Base-by-base conservation (phyloP, 2,888 invertebrate species). In the Diaperis boleti region DNA sequence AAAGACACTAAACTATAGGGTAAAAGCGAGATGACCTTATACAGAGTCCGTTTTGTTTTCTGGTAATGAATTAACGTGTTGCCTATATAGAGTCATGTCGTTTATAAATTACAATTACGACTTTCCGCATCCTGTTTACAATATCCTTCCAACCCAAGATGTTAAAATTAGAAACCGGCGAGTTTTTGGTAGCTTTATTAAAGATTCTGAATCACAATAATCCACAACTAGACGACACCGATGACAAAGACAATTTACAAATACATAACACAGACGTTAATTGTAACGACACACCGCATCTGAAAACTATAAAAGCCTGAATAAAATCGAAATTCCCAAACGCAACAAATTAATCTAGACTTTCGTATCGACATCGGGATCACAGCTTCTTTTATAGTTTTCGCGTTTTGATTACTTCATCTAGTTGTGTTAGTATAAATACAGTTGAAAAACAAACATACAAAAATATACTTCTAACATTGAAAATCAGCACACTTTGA, bases 361-460 rank as follows among this genome's bases (percentile, higher is more conserved):
- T 8, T 29, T 29, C 11, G 10, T 31, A 10, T 42, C 10, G 18
- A 10, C 22, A 44, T 1, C 29, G 15, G 5, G 41, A 54, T 54
- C 54, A 54, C 56, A 56, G 45, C 10, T 55, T 44, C 56, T 56
- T 50, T 59, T 50, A 50, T 42, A 50, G 50, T 60, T 60, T 52
- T 49, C 50, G 52, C 11, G 6, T 26, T 26, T 11, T 55, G n/a
- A 39, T 59, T 57, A 18, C 37, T 47, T 60, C 59, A 60, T 60
- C 59, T 60, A 60, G 59, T 60, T 60, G 59, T 60, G 59, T 60
- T 60, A 59, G 49, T 44, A 47, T 57, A 56, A 57, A 59, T 44
- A 39, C 31, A 49, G 41, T 49, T 31, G 29, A 60, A 59, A 50
- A 42, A 60, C 29, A 56, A 17, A 22, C 37, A 22, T 60, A 60